Base-by-base conservation (phyloP, 1,140 invertebrate species). In the Meloidogyne chitwoodi region DNA sequence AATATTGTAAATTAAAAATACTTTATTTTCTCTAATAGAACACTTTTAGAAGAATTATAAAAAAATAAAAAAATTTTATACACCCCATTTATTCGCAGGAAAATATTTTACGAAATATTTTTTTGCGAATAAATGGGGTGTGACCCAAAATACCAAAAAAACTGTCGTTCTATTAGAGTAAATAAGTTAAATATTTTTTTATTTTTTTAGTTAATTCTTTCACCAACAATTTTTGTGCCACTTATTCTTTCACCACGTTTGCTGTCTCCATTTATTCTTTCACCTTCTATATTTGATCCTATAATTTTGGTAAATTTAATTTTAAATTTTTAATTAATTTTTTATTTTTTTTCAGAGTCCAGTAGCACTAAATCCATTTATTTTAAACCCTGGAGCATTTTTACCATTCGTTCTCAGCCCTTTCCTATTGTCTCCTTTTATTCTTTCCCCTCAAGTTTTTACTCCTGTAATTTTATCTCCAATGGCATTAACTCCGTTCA, bases 401-500 rank as follows among this genome's bases (percentile, higher is more conserved):
- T 74, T 72, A 61, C 77, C 81, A 0, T 26, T 81, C 27, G 31
- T 27, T 64, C 38, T 81, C 11, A 72, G 64, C 6, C 80, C 80
- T 16, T 31, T 82, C 11, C 68, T 83, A 12, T 38, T 82, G 19
- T 61, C 70, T 10, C 80, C 80, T 6, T 76, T 82, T 29, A 81
- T 81, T 63, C 31, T 87, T 2, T 84, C 81, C 4, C 84, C 84
- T 62, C 81, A 84, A 64, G 78, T 68, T 1, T 71, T 85, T 16
- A 80, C 77, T 24, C 81, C 84, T 22, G 75, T 87, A 8, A 80
- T 85, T 70, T 69, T 85, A 10, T 79, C 78, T 26, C 84, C 84
- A n/a, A 79, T 81, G 69, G 84, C 82, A 2, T 66, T 87, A 26
- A 82, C 83, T 16, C 84, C 84, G 3, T 65, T 86, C 4, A 79